These are phyloP conservation scores for Papilio demoleus DNA, from an alignment of 2,888 invertebrate genomes.

Conservation along the genomic window DNA sequence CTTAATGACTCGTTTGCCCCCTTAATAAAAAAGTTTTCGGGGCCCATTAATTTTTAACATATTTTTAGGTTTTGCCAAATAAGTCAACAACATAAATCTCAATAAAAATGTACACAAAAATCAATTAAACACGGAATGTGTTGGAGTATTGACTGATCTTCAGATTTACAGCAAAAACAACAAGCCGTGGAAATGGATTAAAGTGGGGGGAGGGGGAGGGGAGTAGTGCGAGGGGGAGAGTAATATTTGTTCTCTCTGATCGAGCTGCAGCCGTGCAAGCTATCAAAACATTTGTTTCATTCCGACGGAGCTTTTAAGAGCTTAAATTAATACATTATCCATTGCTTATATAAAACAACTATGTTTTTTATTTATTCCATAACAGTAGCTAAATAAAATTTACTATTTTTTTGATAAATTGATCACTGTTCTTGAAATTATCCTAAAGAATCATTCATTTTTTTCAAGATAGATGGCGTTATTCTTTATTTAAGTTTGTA, in stretches of 20 bases:
- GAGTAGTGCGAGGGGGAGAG: not conserved
- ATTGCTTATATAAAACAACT: not conserved
- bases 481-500: not conserved
- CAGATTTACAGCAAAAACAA: conserved; percentile 23
- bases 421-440: too few species aligned
- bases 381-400: too few species aligned
- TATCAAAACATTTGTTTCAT: conserved; percentile 22
- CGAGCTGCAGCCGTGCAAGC: conserved; percentile 12
- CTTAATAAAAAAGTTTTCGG: not conserved
- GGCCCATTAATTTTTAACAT: too few species aligned
- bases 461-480: conserved; percentile 5
- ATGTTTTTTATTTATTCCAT: not conserved
- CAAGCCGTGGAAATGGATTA: conserved; percentile 15
- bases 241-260: conserved; percentile 16
- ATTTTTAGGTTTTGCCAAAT: too few species aligned
- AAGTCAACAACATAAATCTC: not conserved
- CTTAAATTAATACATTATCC: not conserved
- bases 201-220: not conserved
- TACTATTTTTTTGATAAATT: too few species aligned
- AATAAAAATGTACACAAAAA: not conserved
- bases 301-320: conserved; percentile 5
- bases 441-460: too few species aligned
- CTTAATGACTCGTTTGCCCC: too few species aligned
- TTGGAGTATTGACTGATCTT: conserved; percentile 14
- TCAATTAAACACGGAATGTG: conserved; percentile 12